Evolutionary conservation across 2,797 vertebrate species (phyloP).

Genomic region (Hoplostethus atlanticus): DNA sequence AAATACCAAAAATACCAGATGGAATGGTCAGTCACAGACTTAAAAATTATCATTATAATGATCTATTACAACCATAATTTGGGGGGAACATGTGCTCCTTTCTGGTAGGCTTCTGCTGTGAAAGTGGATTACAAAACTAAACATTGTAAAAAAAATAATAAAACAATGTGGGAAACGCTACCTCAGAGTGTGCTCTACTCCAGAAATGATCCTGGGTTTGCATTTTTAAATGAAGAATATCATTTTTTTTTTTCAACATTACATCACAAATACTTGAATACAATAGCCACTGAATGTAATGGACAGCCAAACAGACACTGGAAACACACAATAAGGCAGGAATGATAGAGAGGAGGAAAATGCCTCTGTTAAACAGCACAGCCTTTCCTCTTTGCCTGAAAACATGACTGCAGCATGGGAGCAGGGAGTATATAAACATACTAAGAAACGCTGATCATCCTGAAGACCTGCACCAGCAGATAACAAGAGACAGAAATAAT

Average conservation of each 20-base stretch:
- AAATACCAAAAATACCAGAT: too few species aligned
- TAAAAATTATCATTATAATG: background rate
- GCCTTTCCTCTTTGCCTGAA: conserved; percentile 27
- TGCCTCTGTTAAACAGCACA: conserved; percentile 9
- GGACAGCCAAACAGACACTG: conserved; percentile 39
- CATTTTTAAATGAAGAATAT: conserved; percentile 83
- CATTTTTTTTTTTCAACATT: conserved; percentile 48
- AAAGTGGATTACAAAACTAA: background rate
- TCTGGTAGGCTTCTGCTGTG: conserved; percentile 22
- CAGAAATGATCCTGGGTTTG: conserved; percentile 90
- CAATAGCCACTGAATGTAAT: conserved; percentile 32
- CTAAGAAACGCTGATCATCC: conserved; percentile 30
- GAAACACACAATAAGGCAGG: conserved; percentile 19
- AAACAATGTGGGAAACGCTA: conserved; percentile 76
- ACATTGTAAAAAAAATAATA: conserved; percentile 10
- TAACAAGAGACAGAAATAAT: conserved; percentile 16
- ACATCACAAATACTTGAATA: conserved; percentile 40
- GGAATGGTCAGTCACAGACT: background rate
- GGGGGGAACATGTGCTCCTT: conserved; percentile 32
- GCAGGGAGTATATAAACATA: conserved; percentile 21
- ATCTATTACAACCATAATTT: conserved; percentile 19
- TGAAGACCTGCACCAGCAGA: conserved; percentile 58
- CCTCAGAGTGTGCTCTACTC: conserved; percentile 89
- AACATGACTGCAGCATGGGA: conserved; percentile 40
- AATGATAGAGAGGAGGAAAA: conserved; percentile 34